A percentile compares a stretch with the other conserved stretches of the same genome.
Evolutionary conservation across 92 coral and sea anemone genomes (phyloP).

Genomic region (Montipora capitata): DNA sequence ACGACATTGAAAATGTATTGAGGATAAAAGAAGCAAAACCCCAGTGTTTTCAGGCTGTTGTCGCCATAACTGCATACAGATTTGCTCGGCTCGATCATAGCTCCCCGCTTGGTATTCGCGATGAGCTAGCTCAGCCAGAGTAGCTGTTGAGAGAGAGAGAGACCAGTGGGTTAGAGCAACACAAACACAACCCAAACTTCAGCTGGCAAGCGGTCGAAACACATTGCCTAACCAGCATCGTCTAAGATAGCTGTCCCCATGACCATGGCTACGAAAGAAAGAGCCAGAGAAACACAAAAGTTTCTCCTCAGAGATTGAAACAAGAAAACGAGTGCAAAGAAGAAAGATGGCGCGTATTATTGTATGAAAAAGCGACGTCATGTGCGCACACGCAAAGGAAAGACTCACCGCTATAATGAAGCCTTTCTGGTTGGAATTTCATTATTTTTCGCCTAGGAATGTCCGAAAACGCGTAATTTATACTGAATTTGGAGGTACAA

Average conservation of each 20-base stretch:
- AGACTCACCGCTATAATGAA: conserved; percentile 88
- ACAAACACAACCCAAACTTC: not conserved
- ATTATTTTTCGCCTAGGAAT: conserved; percentile 48
- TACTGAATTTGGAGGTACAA: conserved; percentile 6
- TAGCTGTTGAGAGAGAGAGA: conserved; percentile 81
- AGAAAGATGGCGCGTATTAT: conserved; percentile 99
- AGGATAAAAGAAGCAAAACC: conserved; percentile 95
- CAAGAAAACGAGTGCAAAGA: conserved; percentile 80
- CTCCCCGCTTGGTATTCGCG: conserved; percentile 99
- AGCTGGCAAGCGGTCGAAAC: conserved; percentile 6
- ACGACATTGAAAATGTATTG: conserved; percentile 99
- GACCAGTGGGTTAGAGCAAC: conserved; percentile 10
- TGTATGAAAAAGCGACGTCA: conserved; percentile 98
- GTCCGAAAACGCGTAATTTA: not conserved
- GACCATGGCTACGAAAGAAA: conserved; percentile 88
- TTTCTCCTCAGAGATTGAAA: conserved; percentile 79
- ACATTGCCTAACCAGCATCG: conserved; percentile 88
- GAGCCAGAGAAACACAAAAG: conserved; percentile 80
- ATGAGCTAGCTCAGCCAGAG: conserved; percentile 99
- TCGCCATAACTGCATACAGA: conserved; percentile 99
- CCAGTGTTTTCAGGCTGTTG: conserved; percentile 99
- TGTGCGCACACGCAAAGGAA: conserved; percentile 99
- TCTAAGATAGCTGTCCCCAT: conserved; percentile 99
- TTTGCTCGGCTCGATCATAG: conserved; percentile 99
- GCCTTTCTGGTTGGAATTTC: conserved; percentile 88